Conservation (phyloP, 2,797 vertebrate genomes). For the Aplochiton taeniatus region DNA sequence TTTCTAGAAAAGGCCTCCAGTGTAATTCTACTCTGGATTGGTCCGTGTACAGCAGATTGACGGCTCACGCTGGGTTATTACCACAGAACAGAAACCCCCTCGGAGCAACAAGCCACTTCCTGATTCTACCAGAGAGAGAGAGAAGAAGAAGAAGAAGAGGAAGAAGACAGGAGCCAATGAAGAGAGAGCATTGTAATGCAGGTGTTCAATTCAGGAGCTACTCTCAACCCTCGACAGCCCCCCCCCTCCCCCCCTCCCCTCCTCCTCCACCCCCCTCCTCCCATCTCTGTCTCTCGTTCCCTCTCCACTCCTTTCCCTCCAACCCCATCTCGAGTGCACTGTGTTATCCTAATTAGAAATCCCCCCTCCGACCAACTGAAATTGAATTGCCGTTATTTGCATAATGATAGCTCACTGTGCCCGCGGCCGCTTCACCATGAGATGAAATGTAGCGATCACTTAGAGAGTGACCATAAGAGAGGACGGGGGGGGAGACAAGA, state of each 20-base stretch:
- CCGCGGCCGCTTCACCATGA: conserved; percentile 67
- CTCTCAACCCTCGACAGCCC: not conserved
- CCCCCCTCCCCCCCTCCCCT: conserved; percentile 7
- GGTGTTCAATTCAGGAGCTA: conserved; percentile 36
- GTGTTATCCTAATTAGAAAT: conserved; percentile 77
- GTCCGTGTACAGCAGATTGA: no score
- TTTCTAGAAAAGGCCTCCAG: no score
- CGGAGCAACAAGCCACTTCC: no score
- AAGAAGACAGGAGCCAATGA: not conserved
- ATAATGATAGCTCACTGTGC: conserved; percentile 75
- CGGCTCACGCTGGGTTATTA: no score
- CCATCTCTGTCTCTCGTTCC: no score
- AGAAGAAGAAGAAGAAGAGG: not conserved
- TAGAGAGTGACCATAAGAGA: conserved; percentile 9
- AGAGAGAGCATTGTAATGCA: conserved; percentile 41
- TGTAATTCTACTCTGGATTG: no score
- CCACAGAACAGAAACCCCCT: no score
- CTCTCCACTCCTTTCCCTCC: conserved; percentile 38
- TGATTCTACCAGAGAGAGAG: no score
- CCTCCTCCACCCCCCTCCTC: conserved; percentile 50
- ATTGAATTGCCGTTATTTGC: conserved; percentile 72
- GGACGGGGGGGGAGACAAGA: not conserved
- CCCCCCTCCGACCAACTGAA: conserved; percentile 71
- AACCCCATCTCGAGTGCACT: conserved; percentile 70
- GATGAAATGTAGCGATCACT: conserved; percentile 19